Evolutionary conservation across 2,113 vertebrate genomes (phyloP), one percentile per base, ranked within the genome.

Genomic region (Todiramphus saurophagus): DNA sequence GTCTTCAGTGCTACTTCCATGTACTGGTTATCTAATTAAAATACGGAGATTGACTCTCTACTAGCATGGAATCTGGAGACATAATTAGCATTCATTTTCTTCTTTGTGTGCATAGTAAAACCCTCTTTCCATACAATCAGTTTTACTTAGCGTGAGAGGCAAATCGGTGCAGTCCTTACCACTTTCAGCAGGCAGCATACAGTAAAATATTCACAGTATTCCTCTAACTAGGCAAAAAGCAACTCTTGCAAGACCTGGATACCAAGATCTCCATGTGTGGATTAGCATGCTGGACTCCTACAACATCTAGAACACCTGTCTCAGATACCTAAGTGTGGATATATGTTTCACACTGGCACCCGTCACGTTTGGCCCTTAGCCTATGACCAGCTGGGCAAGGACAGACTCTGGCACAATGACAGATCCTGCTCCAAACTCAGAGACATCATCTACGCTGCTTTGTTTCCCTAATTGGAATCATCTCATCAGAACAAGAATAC

Each of bases 1-100:
- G 76, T 86, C 95, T 97, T 97, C 94, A 97, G 87, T 93, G 70
- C 90, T 94, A 85, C 80, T 94, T 92, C 91, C 76, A 89, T 58
- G 58, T 83, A 94, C 50, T 93, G 91, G 93, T 96, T 87, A 95
- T 85, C 88, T 82, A 83, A 94, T 79, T 94, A 94, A 95, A 93
- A 88, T 37, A 83, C 1, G 9, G 72, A 94, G 74, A 59, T 28
- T 56, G 83, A 83, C 92, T 88, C 62, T 70, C 70, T 91, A 30
- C 62, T 77, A 62, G 35, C 83, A 44, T 21, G 60, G 82, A 94
- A 76, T 93, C 20, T 85, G 84, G 35, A 93, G 82, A 92, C 55
- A 91, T 48, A 92, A 95, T 87, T 6, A 84, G 30, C 88, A 96
- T 95, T 90, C 35, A 70, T 93, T 93, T 89, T 69, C 83, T 72